Conservation (phyloP, 1,140 invertebrate genomes). For the Hestina assimilis region DNA sequence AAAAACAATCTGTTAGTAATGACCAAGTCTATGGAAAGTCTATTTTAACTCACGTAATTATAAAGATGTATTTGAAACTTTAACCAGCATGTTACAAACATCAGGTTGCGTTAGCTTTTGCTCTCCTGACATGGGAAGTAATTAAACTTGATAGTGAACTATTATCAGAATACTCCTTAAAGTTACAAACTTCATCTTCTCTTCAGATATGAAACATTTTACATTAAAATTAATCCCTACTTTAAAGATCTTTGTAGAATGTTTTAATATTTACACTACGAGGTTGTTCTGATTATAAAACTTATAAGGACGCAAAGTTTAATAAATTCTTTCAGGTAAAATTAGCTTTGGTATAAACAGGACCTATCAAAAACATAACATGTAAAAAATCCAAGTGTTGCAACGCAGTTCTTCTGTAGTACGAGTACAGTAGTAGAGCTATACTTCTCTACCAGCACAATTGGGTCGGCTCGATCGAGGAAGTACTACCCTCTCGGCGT, state of each 20-base stretch:
- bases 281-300: slow-evolving; percentile 15
- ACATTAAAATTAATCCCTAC: slow-evolving; percentile 9
- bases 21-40: too few species aligned
- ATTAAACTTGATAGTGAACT: slow-evolving; percentile 67
- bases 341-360: background rate
- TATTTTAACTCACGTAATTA: too few species aligned
- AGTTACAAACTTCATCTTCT: slow-evolving; percentile 8
- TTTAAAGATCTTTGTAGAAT: slow-evolving; percentile 10
- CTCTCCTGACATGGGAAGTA: slow-evolving; percentile 49
- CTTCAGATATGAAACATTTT: slow-evolving; percentile 5
- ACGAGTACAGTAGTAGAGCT: too few species aligned
- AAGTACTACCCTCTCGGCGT: too few species aligned
- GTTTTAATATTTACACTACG: slow-evolving; percentile 13
- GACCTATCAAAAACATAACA: background rate
- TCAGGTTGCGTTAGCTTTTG: slow-evolving; percentile 19
- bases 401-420: background rate
- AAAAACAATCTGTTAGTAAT: too few species aligned
- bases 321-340: background rate
- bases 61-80: background rate
- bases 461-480: too few species aligned
- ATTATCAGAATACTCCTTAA: slow-evolving; percentile 9
- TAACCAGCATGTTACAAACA: background rate
- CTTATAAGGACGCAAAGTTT: background rate
- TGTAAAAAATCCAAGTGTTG: background rate
- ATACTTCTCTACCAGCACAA: too few species aligned